phyloP scores from a whole-genome alignment of 2,888 invertebrate species.

The Diadegma fenestrale region DNA sequence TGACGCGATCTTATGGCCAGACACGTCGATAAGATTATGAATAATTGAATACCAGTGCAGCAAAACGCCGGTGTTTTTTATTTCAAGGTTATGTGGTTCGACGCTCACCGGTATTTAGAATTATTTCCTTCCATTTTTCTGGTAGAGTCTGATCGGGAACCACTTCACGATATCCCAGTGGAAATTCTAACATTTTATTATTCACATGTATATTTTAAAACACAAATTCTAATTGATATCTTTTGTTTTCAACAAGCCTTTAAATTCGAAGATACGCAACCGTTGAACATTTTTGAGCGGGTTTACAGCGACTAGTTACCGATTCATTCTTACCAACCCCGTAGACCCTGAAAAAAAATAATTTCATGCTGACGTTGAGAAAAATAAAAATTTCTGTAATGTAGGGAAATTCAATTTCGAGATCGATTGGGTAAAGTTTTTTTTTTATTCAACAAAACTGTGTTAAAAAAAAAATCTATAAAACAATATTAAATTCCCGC shows the following conservation, averaged over 20 bases:
- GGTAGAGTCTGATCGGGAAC: constrained; percentile 91
- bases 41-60: neutral
- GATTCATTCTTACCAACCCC: constrained; percentile 16
- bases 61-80: constrained; percentile 24
- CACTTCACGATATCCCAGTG: constrained; percentile 91
- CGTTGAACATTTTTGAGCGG: constrained; percentile 57
- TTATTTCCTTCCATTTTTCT: constrained; percentile 93
- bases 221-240: constrained; percentile 28
- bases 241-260: constrained; percentile 58
- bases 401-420: too few species aligned
- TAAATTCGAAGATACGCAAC: constrained; percentile 58
- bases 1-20: neutral
- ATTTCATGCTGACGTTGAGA: neutral
- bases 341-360: too few species aligned
- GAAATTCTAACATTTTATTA: constrained; percentile 81
- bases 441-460: too few species aligned
- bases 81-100: constrained; percentile 72
- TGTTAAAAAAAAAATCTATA: too few species aligned
- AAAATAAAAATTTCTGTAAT: neutral
- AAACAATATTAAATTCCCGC: too few species aligned
- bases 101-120: constrained; percentile 91
- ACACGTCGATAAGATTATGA: neutral
- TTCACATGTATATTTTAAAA: constrained; percentile 28
- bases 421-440: too few species aligned
- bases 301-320: constrained; percentile 3